Percentiles rank a stretch among this genome's conserved stretches.
phyloP scores from a whole-genome alignment of 2,113 vertebrate species.

The Panurus biarmicus region DNA sequence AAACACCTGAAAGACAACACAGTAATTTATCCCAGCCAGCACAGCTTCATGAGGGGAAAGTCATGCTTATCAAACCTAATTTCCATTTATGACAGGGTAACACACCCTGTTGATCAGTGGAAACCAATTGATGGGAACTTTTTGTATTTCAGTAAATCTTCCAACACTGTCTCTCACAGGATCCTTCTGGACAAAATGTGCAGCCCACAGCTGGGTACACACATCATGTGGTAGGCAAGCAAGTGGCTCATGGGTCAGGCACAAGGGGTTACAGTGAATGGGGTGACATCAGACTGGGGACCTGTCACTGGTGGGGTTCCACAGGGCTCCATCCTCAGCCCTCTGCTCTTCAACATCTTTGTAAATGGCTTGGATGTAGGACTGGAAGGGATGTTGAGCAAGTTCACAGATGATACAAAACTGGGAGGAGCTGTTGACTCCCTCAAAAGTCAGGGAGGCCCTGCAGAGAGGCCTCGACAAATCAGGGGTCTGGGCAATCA shows the following conservation, averaged over 20 bases:
- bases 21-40: neutral
- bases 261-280: neutral
- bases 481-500: neutral
- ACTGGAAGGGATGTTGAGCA: neutral
- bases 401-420: neutral
- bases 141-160: neutral
- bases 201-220: neutral
- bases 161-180: neutral
- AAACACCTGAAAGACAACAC: neutral
- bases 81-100: neutral
- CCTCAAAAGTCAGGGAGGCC: fast-evolving
- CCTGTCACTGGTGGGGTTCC: neutral
- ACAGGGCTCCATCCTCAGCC: fast-evolving
- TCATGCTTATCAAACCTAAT: neutral
- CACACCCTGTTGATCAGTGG: fast-evolving
- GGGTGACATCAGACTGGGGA: neutral
- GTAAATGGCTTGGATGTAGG: fast-evolving
- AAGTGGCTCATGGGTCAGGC: fast-evolving
- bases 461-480: neutral
- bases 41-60: neutral
- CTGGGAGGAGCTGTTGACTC: neutral
- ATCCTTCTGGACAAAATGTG: neutral
- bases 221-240: too few relatives aligned
- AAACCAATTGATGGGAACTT: neutral
- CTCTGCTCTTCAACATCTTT: neutral